Percentiles rank a stretch among this genome's conserved stretches.
phyloP scores from a whole-genome alignment of 2,113 vertebrate genomes.

The Malurus elegans region DNA sequence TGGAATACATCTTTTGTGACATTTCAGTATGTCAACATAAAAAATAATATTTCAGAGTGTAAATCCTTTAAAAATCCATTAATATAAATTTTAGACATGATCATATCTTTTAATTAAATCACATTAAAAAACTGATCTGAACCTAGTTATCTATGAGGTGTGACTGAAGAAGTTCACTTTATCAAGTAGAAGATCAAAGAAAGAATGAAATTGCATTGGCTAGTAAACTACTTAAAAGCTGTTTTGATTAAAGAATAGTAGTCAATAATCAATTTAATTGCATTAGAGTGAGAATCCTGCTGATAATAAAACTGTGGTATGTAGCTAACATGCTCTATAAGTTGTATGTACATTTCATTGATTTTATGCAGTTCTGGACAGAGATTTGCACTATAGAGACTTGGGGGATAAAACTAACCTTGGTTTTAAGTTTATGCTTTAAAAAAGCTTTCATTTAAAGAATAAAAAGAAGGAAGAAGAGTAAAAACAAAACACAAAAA shows the following conservation, averaged over 20 bases:
- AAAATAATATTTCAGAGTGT: neutral
- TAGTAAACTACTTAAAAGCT: neutral
- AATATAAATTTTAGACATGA: neutral
- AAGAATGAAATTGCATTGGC: neutral
- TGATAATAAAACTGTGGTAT: neutral
- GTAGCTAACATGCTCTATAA: neutral
- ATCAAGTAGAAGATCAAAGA: constrained; percentile 28
- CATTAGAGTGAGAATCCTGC: neutral
- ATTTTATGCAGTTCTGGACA: neutral
- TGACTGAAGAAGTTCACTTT: neutral
- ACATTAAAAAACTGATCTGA: neutral
- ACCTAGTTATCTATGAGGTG: neutral
- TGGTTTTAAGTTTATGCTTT: neutral
- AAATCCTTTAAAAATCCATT: neutral
- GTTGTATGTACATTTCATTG: neutral
- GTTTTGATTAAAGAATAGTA: neutral
- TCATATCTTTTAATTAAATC: constrained; percentile 36
- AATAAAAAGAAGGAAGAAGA: neutral
- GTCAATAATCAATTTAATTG: neutral
- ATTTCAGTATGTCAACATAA: neutral
- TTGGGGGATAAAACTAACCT: neutral
- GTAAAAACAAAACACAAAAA: neutral
- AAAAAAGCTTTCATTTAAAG: neutral
- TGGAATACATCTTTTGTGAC: neutral
- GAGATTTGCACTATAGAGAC: neutral